Evolutionary conservation across 2,797 vertebrate species (phyloP), one percentile per base, ranked within the genome.

Genomic region (Oceanodroma leucorhoa): DNA sequence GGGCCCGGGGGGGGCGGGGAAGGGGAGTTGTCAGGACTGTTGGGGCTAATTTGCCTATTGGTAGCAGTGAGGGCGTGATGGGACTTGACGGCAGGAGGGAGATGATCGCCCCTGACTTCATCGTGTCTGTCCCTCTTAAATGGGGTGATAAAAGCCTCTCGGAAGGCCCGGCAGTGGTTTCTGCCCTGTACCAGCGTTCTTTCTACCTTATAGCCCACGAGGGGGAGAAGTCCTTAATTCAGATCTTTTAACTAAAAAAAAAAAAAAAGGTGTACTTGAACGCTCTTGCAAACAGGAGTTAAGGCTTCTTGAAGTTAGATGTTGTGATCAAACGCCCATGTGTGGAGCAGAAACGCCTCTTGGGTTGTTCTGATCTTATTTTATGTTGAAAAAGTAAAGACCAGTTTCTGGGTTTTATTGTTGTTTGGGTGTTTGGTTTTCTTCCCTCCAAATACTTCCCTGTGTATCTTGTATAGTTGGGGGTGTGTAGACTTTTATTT

Each of bases 241-340:
- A 14, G 8, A 10, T 27, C 5, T 21, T 45, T 34, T 18, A 64
- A 20, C 14, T 71, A 8, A 27, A 10, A 8, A 24, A 36, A 62
- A 67, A 36, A 36, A 36, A 36, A 36, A 36, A 36, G n/a, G 24
- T 3, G 27, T 41, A 4, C 2, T 10, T 26, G 34, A 61, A 71
- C 13, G 13, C 12, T 26, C 32, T 67, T 30, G 48, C n/a, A 48
- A 72, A 45, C 21, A 18, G 29, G 17, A 48, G 32, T 8, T 15
- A 60, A 50, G 45, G 6, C 14, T 45, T 78, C 13, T 2, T 41
- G 26, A 24, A 26, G 46, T 3, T 66, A 32, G 12, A 1, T 53
- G 26, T 27, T 69, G 20, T 6, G 36, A 2, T 32, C 22, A 1
- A 11, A 22, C 1, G 3, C 27, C 24, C 2, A 0, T 23, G 27